Base-by-base conservation (phyloP, 1,140 invertebrate species). In the Heliothis subflexa region DNA sequence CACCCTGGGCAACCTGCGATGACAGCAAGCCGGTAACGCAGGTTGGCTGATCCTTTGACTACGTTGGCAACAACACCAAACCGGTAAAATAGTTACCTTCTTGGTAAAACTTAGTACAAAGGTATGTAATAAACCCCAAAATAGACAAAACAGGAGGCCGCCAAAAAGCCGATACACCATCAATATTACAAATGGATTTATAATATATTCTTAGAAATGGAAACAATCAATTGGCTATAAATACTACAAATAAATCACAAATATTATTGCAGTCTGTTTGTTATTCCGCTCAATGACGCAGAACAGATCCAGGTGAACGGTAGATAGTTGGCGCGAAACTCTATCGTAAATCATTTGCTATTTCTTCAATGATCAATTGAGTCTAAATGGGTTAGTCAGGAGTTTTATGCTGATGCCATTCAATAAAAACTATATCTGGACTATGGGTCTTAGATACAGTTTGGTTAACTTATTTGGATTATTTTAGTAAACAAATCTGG, bases 251-350 rank as follows among this genome's bases (percentile, higher is more conserved):
- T 70, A 50, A 28, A 52, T 70, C 47, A 52, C 28, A 14, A 28
- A 52, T 52, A 49, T 11, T 70, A 78, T 57, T 25, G 4, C 12
- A 33, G n/a, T 72, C 12, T 57, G 49, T 62, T 57, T 70, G 18
- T 49, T 59, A 14, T 49, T 66, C 9, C 64, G 16, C 9, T 16
- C 47, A 70, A 70, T 70, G 66, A 70, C 66, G 47, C 66, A 70
- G 66, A 52, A 28, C 47, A 52, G 66, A 45, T 70, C 21, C 47
- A 70, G 47, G 40, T 40, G 11, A 47, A 16, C 11, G 14, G 28
- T 52, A 28, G 18, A 28, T 12, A 50, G 7, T 52, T 70, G 66
- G 66, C 47, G 18, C 47, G 21, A 40, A 13, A 3, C 13, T 52
- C 45, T 10, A 49, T 50, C 18, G 9, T 52, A 50, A 52, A 64